These are phyloP conservation scores for Stenoptilia bipunctidactyla DNA, from an alignment of 2,888 invertebrate species.

Conservation along the genomic window DNA sequence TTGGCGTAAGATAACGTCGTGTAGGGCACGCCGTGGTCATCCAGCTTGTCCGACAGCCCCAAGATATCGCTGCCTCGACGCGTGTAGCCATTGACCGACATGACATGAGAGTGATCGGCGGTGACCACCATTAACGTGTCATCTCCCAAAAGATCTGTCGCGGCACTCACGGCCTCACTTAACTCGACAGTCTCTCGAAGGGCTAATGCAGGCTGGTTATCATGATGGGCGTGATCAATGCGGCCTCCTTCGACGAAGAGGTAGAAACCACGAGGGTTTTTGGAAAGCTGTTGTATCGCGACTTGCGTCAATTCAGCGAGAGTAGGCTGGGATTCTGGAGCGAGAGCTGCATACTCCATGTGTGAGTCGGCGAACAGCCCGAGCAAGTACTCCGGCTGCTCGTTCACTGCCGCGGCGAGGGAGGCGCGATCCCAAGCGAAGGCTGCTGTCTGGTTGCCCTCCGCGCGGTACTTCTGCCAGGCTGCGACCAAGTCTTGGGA, in stretches of 20 bases:
- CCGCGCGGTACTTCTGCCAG: neutral
- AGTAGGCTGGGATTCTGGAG: slow-evolving; percentile 38
- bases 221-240: slow-evolving; percentile 79
- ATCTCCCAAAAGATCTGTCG: slow-evolving; percentile 27
- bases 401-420: slow-evolving; percentile 13
- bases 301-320: slow-evolving; percentile 64
- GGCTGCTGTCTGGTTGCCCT: neutral
- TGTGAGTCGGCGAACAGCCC: slow-evolving; percentile 76
- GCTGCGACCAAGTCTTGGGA: neutral
- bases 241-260: slow-evolving; percentile 81
- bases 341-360: slow-evolving; percentile 76
- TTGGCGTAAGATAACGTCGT: slow-evolving; percentile 75
- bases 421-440: neutral
- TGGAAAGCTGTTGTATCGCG: slow-evolving; percentile 77
- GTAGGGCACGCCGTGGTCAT: slow-evolving; percentile 64
- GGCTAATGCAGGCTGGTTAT: slow-evolving; percentile 66
- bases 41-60: slow-evolving; percentile 44
- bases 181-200: slow-evolving; percentile 79
- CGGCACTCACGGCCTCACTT: slow-evolving; percentile 50
- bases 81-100: slow-evolving; percentile 78
- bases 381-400: slow-evolving; percentile 72
- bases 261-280: slow-evolving; percentile 78
- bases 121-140: slow-evolving; percentile 86
- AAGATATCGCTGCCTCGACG: slow-evolving; percentile 54
- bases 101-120: slow-evolving; percentile 82